phyloP scores from a whole-genome alignment of 2,797 vertebrate genomes.

The Danio choprae region DNA sequence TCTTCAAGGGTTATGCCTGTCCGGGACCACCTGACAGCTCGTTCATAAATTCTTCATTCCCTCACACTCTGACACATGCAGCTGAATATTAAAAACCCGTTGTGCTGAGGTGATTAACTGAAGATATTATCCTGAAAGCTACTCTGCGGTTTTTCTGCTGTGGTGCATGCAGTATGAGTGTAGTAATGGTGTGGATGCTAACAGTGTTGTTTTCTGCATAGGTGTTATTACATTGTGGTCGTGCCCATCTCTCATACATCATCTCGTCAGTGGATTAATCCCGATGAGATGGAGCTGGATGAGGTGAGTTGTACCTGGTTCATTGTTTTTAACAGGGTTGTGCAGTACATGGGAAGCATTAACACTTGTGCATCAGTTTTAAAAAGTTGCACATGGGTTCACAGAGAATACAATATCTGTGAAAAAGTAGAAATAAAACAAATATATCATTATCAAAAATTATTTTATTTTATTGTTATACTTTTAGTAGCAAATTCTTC shows the following conservation, averaged over 20 bases:
- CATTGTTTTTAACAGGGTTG: background rate
- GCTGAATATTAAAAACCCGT: background rate
- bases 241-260: slow-evolving; percentile 75
- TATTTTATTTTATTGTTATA: too few species aligned
- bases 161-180: background rate
- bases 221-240: slow-evolving; percentile 95
- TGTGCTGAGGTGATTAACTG: slow-evolving; percentile 13
- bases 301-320: slow-evolving; percentile 76
- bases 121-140: slow-evolving; percentile 15
- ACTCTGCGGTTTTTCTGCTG: background rate
- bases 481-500: too few species aligned
- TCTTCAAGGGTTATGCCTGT: slow-evolving; percentile 8
- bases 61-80: background rate
- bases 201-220: slow-evolving; percentile 60
- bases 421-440: too few species aligned
- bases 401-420: too few species aligned
- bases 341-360: background rate
- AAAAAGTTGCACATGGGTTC: too few species aligned
- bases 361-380: too few species aligned
- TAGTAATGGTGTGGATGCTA: background rate
- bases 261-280: slow-evolving; percentile 81
- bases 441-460: too few species aligned
- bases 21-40: background rate
- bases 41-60: background rate
- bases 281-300: slow-evolving; percentile 91